Evolutionary conservation across 2,888 invertebrate species (phyloP), one percentile per base, ranked within the genome.

Genomic region (Elmis aenea): DNA sequence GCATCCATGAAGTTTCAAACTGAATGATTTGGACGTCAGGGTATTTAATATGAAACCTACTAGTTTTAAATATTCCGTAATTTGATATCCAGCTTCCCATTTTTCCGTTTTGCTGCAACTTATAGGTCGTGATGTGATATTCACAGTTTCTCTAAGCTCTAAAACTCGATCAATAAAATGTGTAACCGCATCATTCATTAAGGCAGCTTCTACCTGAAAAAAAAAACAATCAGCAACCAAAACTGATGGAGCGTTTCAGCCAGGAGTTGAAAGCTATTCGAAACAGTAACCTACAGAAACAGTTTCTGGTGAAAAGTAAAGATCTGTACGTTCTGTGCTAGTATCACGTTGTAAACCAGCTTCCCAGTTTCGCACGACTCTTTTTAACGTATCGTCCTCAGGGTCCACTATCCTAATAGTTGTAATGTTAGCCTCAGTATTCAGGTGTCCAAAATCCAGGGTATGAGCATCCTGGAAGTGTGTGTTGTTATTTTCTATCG

Each of bases 151-250:
- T 2, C 40, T 15, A 2, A 37, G 14, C 2, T 18, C 5, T 18
- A 47, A 48, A 15, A 57, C 64, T 1, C 77, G 77, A 45, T 73
- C 73, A 1, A 77, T 76, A 52, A 83, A 78, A 28, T 83, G 64
- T 48, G 72, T 69, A 1, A 84, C 76, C 1, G 83, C 82, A 63
- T 85, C 85, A 52, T 81, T 79, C 47, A 83, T 71, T 23, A 85
- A 59, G 3, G 82, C 79, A 41, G 81, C 75, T 55, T 78, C 77
- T 0, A 79, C 77, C 79, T 84, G 66, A 3, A 69, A 52, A 33
- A 33, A 5, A 18, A 23, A 12, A 6, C 8, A 13, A n/a, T 8
- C 3, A 22, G 5, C 31, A 27, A 5, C 16, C 8, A 2, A 21
- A 15, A 18, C n/a, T n/a, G n/a, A n/a, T n/a, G n/a, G n/a, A n/a